Conservation (phyloP, 2,888 invertebrate genomes). For the Acanthoscelides obtectus region DNA sequence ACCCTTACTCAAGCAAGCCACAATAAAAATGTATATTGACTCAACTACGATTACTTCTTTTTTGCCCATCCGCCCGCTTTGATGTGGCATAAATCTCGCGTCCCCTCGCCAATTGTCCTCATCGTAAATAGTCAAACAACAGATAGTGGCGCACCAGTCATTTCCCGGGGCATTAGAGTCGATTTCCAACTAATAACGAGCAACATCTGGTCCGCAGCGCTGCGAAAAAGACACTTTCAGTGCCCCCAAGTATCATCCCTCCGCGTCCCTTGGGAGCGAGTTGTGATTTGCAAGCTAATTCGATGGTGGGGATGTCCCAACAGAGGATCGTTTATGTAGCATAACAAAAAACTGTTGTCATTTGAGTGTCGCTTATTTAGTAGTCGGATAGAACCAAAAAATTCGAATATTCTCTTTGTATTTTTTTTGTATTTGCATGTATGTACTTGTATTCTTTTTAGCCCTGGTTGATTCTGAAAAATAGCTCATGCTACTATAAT, state of each 20-base stretch:
- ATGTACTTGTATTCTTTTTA: no score
- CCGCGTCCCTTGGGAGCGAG: neutral
- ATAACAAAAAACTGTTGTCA: neutral
- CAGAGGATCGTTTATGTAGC: neutral
- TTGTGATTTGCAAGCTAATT: neutral
- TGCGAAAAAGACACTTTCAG: neutral
- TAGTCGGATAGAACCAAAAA: no score
- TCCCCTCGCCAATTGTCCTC: neutral
- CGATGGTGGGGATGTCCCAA: neutral
- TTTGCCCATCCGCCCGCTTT: neutral
- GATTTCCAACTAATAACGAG: neutral
- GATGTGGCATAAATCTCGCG: neutral
- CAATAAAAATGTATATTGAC: no score
- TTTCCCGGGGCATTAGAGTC: neutral
- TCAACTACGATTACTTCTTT: neutral
- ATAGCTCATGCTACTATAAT: no score
- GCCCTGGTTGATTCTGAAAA: no score
- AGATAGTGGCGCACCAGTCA: neutral
- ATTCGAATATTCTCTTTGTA: no score
- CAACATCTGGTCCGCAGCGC: neutral
- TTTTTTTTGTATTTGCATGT: no score
- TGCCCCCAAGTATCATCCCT: neutral
- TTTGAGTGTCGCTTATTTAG: no score
- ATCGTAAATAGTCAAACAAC: neutral
- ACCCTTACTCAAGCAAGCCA: no score